These are phyloP conservation scores for Conus ventricosus DNA, from an alignment of 1,140 invertebrate genomes.

Conservation along the genomic window DNA sequence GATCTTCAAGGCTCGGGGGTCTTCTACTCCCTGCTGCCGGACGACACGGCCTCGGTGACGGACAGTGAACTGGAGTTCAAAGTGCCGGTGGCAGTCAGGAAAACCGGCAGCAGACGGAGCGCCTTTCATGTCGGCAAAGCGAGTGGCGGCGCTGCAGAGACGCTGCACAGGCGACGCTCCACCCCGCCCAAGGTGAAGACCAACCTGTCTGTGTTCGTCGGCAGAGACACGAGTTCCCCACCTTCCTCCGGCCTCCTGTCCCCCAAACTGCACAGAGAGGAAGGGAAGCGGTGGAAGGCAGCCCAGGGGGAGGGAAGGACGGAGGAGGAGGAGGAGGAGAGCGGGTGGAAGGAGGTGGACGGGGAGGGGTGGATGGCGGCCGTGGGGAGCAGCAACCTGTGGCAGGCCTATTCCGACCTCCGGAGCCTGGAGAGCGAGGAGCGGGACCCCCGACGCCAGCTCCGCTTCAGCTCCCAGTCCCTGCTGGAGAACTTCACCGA, in stretches of 20 bases:
- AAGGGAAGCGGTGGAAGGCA: neutral
- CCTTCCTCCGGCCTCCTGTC: neutral
- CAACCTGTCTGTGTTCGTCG: neutral
- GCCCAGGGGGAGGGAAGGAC: neutral
- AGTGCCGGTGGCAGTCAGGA: neutral
- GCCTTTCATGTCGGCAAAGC: neutral
- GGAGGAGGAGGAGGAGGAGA: neutral
- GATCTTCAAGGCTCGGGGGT: conserved; percentile 26
- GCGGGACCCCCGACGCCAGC: neutral
- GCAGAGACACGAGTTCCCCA: neutral
- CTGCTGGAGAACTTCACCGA: neutral
- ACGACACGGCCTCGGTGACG: conserved; percentile 22
- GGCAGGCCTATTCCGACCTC: conserved; percentile 24
- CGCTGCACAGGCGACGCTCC: neutral
- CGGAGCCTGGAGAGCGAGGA: neutral
- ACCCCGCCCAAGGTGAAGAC: neutral
- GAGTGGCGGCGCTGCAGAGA: neutral
- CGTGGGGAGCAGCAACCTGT: conserved; percentile 23
- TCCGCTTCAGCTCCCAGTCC: conserved; percentile 1
- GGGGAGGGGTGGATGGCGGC: conserved; percentile 14
- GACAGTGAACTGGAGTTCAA: conserved; percentile 24
- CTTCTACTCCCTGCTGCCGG: conserved; percentile 16
- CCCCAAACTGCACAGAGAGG: conserved; percentile 7
- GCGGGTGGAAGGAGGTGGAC: conserved; percentile 27
- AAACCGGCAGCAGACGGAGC: neutral